Evolutionary conservation across 2,113 vertebrate genomes (phyloP).

Genomic region (Agelaius phoeniceus): DNA sequence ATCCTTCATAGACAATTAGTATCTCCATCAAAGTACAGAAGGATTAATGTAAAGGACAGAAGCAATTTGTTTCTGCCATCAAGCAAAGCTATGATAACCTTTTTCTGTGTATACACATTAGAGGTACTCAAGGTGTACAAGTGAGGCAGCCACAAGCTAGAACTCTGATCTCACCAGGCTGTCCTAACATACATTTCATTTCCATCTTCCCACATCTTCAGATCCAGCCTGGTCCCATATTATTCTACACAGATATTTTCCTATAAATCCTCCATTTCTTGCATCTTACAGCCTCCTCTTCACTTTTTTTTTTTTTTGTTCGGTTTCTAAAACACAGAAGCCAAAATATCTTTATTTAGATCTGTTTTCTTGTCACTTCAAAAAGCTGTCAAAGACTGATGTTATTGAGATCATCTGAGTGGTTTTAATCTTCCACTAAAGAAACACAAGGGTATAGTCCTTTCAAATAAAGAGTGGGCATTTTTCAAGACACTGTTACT

Average conservation of each 20-base stretch:
- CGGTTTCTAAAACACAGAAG: background rate
- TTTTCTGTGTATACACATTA: background rate
- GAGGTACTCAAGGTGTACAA: background rate
- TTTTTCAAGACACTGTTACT: background rate
- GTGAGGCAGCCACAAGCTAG: background rate
- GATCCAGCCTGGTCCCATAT: background rate
- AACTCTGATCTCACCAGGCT: background rate
- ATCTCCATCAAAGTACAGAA: background rate
- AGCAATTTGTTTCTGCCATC: background rate
- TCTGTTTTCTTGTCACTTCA: constrained; percentile 37
- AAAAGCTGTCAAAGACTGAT: background rate
- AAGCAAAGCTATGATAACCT: background rate
- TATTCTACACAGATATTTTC: background rate
- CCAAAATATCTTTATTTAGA: constrained; percentile 9
- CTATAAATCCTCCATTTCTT: background rate
- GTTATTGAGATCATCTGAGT: background rate
- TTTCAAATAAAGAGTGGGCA: background rate
- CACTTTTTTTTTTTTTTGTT: background rate
- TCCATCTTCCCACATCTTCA: background rate
- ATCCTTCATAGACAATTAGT: background rate
- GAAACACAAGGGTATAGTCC: background rate
- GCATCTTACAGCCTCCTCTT: background rate
- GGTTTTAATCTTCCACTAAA: background rate
- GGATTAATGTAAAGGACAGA: background rate
- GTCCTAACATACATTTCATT: background rate